Base-by-base conservation (phyloP, 1,140 invertebrate genomes). In the Himalopsyche phryganea region DNA sequence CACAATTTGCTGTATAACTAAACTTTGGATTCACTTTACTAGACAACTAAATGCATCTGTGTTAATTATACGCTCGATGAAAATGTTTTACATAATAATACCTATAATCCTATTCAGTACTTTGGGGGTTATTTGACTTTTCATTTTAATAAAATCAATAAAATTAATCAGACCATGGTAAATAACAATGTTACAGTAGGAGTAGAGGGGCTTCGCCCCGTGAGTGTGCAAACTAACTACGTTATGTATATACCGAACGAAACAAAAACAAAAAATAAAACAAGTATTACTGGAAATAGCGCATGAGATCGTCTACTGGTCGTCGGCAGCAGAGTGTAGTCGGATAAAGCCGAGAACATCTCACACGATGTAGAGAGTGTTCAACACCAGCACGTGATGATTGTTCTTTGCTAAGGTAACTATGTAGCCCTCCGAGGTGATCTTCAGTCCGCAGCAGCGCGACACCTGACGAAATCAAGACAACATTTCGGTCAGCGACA, bases 341-440 rank as follows among this genome's bases (percentile, higher is more conserved):
- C n/a, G n/a, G n/a, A n/a, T n/a, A n/a, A n/a, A 14, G 10, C 33
- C 35, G 38, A 68, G 69, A 67, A 62, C 67, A 67, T 74, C 73
- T 88, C 85, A 91, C 73, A 89, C 83, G 81, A 96, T 92, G 80
- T 94, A 95, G 66, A 96, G 84, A 38, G 93, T 96, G 80, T 97
- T 94, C 67, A 98, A 82, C 67, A 98, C 90, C 71, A 98, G 85
- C 66, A 98, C 94, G 77, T 97, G 93, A 79, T 98, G 94, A 81
- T 98, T 98, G 82, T 97, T 98, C 81, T 98, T 97, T 68, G 95
- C 95, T 73, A 98, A 79, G 49, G 95, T 98, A 63, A 98, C 93
- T 61, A 98, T 89, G 78, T 94, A 95, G 50, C 94, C 95, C 80
- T 96, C 93, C 4, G 90, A 92, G 40, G 94, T 97, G 65, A 98